Percentiles rank a stretch among this genome's conserved stretches.
phyloP scores from a whole-genome alignment of 2,888 invertebrate genomes.

The Congeria kusceri region DNA sequence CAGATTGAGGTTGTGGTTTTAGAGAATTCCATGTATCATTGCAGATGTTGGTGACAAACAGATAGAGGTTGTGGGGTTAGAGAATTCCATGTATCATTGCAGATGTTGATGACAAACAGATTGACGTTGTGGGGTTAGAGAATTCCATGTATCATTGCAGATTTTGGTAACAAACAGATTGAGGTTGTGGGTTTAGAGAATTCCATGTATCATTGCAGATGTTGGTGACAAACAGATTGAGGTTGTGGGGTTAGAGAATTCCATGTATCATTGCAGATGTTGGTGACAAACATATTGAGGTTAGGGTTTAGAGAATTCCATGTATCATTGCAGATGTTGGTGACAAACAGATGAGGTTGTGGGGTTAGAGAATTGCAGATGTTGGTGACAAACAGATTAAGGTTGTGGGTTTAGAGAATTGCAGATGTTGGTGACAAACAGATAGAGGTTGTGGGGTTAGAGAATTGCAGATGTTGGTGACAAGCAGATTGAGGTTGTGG shows the following conservation, averaged over 20 bases:
- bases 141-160: no score
- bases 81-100: no score
- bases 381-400: slow-evolving; percentile 94
- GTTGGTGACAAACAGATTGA: background rate
- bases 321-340: slow-evolving; percentile 87
- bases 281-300: background rate
- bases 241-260: no score
- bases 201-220: no score
- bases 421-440: slow-evolving; percentile 83
- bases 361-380: slow-evolving; percentile 93
- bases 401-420: slow-evolving; percentile 89
- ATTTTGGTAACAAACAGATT: no score
- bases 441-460: slow-evolving; percentile 96
- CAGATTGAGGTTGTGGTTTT: slow-evolving; percentile 98
- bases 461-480: slow-evolving; percentile 58
- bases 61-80: no score
- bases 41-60: no score
- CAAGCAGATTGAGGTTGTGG: background rate
- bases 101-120: no score
- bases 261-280: background rate
- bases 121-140: no score
- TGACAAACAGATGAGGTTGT: slow-evolving; percentile 98
- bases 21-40: no score
- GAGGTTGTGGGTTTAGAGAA: no score
- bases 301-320: no score